A percentile compares a stretch with the other conserved stretches of the same genome.
These are phyloP conservation scores for Sebastiscus tertius DNA, from an alignment of 2,797 vertebrate genomes.

Conservation along the genomic window DNA sequence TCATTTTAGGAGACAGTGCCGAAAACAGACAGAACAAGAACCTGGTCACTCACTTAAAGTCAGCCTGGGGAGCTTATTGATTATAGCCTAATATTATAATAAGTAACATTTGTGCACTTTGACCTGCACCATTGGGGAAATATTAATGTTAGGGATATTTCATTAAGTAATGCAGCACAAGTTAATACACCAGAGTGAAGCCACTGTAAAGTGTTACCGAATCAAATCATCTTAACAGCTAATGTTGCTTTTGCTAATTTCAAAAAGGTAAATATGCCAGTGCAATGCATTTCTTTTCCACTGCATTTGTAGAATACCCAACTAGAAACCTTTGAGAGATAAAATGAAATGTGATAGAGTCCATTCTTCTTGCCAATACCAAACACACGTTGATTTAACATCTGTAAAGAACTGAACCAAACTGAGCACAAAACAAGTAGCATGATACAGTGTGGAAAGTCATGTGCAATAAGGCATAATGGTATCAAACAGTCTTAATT, in stretches of 20 bases:
- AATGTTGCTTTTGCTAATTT: neutral
- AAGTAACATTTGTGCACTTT: neutral
- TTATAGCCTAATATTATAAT: neutral
- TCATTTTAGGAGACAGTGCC: no score
- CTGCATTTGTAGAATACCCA: neutral
- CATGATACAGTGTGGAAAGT: neutral
- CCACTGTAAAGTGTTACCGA: neutral
- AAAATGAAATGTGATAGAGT: neutral
- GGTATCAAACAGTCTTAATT: neutral
- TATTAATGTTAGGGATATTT: neutral
- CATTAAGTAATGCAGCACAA: neutral
- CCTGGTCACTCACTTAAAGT: neutral
- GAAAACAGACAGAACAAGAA: neutral
- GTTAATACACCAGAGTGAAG: neutral
- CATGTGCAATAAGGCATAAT: neutral
- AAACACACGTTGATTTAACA: neutral
- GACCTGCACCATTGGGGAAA: neutral
- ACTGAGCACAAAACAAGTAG: neutral
- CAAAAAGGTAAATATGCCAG: neutral
- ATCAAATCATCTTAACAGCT: neutral
- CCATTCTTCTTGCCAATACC: neutral
- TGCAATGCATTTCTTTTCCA: neutral
- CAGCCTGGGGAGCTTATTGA: neutral
- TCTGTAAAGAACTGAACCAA: constrained; percentile 2
- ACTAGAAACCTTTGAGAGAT: neutral